Base-by-base conservation (phyloP, 2,888 invertebrate species). In the Chrysolina haemoptera region DNA sequence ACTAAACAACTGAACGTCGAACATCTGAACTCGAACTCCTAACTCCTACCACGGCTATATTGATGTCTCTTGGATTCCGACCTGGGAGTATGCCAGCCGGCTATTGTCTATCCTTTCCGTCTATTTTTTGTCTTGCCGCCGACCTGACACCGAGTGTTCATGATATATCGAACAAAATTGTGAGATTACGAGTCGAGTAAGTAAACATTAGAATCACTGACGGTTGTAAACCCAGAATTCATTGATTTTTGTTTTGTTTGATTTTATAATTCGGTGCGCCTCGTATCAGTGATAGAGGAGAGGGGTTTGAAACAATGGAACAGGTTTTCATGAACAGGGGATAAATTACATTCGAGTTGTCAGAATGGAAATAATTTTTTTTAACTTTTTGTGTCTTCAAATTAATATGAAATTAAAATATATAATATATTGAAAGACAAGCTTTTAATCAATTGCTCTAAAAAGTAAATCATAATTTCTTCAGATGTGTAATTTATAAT, bases 61-160 rank as follows among this genome's bases (percentile, higher is more conserved):
- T 71, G 75, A 73, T 70, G 68, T 70, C 72, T 70, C 65, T 67
- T 70, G 66, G 59, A 48, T 74, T 67, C 35, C 59, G 70, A 75
- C 75, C 75, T 76, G 70, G 69, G 74, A 55, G 62, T 59, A 62
- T 63, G 72, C 72, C 72, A 70, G 68, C 59, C 63, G 67, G 53
- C 63, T 64, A 70, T 64, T 22, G 46, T 55, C 68, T 68, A 27
- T 40, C 22, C 18, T 67, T 53, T 50, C 27, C 55, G 20, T 68
- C 55, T 40, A 41, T 68, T 68, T 16, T 68, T 55, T 50, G 27
- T 68, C 16, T 55, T 55, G n/a, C n/a, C 12, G 27, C 59, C 27
- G 59, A 27, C 27, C 12, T 12, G 11, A 16, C 53, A 22, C 12
- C n/a, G 35, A 35, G 59, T 59, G 59, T n/a, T 59, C 59, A 1